These are phyloP conservation scores for Thamnophis elegans DNA, from an alignment of 2,797 vertebrate species.

Conservation along the genomic window DNA sequence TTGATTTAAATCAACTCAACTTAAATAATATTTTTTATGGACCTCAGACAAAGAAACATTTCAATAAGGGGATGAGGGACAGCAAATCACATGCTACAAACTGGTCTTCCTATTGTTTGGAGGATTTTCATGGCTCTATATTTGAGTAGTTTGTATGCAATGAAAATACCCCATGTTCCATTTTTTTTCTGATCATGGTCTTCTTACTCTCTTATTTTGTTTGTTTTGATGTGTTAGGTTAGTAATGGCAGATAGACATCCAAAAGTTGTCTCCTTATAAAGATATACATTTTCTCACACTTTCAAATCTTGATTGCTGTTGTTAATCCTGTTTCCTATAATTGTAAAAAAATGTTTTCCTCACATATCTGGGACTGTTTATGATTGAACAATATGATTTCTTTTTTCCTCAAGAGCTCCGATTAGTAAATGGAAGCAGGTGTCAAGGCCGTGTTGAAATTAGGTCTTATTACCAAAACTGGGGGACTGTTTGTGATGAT, in stretches of 20 bases:
- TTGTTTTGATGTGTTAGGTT: background rate
- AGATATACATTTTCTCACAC: background rate
- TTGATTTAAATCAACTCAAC: too few relatives aligned
- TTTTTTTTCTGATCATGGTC: background rate
- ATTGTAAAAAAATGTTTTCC: background rate
- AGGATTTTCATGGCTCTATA: background rate
- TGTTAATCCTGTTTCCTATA: background rate
- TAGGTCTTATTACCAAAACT: background rate
- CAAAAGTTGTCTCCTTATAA: background rate
- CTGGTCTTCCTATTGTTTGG: background rate
- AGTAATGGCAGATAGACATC: background rate
- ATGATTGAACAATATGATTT: background rate
- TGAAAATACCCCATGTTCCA: background rate
- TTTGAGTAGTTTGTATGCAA: background rate
- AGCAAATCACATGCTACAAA: background rate
- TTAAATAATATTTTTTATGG: too few relatives aligned
- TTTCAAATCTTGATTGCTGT: background rate
- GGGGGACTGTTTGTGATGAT: conserved; percentile 55
- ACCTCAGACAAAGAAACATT: background rate
- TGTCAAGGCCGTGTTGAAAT: conserved; percentile 52
- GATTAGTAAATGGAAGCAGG: background rate
- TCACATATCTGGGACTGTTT: background rate
- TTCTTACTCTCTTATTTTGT: background rate
- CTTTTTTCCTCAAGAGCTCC: background rate
- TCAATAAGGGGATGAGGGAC: background rate